phyloP scores from a whole-genome alignment of 2,797 vertebrate genomes.

The Ataeniobius toweri region DNA sequence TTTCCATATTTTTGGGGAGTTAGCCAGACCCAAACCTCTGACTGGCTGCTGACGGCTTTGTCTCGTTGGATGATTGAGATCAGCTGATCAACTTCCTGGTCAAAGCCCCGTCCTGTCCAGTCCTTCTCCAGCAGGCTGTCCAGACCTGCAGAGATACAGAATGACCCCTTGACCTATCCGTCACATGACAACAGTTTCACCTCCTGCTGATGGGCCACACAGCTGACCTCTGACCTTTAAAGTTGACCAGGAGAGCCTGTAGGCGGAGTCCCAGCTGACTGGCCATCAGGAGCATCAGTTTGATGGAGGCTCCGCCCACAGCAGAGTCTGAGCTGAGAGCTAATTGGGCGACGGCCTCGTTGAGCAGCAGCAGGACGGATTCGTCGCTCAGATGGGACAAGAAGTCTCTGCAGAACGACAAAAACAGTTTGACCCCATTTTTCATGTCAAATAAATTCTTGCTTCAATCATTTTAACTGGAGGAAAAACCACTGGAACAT shows the following conservation, averaged over 20 bases:
- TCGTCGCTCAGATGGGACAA: constrained; percentile 77
- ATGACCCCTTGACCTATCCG: constrained; percentile 11
- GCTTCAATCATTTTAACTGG: too few species aligned
- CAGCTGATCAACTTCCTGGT: constrained; percentile 83
- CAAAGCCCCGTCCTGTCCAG: constrained; percentile 89
- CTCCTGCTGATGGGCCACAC: not conserved
- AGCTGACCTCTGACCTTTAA: constrained; percentile 84
- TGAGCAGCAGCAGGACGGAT: constrained; percentile 82
- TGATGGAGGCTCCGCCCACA: constrained; percentile 82
- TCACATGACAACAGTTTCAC: not conserved
- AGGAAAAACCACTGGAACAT: too few species aligned
- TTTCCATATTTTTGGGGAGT: too few species aligned
- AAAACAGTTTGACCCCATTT: too few species aligned
- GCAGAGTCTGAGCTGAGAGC: constrained; percentile 83
- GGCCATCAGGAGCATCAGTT: constrained; percentile 82
- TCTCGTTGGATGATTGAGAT: constrained; percentile 76
- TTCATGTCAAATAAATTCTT: too few species aligned
- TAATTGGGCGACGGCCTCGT: constrained; percentile 90
- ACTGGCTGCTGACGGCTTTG: constrained; percentile 45
- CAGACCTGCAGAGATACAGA: constrained; percentile 75
- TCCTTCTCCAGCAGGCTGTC: constrained; percentile 84
- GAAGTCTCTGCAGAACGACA: constrained; percentile 68
- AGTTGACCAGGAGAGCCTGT: constrained; percentile 76
- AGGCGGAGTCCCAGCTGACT: constrained; percentile 75
- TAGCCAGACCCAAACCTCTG: constrained; percentile 15